Percentiles rank a stretch among this genome's conserved stretches.
These are phyloP conservation scores for Zoroaster sp. DNA, from an alignment of 53 echinoderm and acorn worm species.

Conservation along the genomic window DNA sequence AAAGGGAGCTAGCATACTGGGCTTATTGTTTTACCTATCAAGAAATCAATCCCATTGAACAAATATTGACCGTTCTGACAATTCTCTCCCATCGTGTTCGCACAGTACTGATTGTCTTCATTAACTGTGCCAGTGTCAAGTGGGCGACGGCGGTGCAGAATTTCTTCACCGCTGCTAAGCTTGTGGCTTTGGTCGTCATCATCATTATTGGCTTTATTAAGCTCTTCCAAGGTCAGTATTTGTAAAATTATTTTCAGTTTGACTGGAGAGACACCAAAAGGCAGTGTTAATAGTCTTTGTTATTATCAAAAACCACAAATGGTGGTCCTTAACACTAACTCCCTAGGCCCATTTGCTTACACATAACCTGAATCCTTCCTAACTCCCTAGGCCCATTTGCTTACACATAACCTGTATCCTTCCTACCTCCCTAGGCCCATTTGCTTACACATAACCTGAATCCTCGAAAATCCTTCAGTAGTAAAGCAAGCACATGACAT, in stretches of 20 bases:
- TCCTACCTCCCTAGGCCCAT: no score
- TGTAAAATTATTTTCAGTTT: neutral
- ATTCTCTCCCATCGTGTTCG: neutral
- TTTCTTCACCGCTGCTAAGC: conserved; percentile 91
- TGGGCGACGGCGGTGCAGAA: conserved; percentile 97
- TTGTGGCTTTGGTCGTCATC: conserved; percentile 82
- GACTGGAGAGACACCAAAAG: no score
- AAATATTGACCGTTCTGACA: neutral
- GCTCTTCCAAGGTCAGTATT: conserved; percentile 72
- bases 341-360: no score
- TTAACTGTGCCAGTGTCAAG: conserved; percentile 97
- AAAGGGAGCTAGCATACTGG: neutral
- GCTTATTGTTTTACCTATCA: neutral
- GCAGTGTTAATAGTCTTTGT: no score
- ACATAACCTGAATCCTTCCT: no score
- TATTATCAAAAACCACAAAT: no score
- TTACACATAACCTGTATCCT: no score
- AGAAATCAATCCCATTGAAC: neutral
- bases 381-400: no score
- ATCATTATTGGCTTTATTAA: conserved; percentile 71
- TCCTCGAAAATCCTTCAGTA: no score
- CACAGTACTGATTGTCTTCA: conserved; percentile 83
- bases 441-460: no score
- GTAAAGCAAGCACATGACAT: no score
- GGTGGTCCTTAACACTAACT: no score